Percentiles rank a stretch among this genome's conserved stretches.
Evolutionary conservation across 2,797 vertebrate genomes (phyloP).

Genomic region (Alectoris magna): DNA sequence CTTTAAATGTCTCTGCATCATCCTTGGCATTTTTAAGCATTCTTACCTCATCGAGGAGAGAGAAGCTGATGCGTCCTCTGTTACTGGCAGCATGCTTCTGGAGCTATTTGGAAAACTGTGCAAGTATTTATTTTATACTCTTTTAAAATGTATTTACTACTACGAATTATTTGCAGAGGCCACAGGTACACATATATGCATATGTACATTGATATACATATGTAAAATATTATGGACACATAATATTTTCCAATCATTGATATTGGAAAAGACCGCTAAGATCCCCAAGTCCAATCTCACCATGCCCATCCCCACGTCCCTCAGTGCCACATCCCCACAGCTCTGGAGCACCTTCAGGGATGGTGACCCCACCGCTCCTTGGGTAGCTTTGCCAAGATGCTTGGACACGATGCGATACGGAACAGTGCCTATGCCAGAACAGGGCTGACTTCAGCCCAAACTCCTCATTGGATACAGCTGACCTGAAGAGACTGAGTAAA

Average conservation of each 20-base stretch:
- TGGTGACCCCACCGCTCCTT: too few species aligned
- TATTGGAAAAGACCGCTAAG: too few species aligned
- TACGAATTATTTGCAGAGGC: neutral
- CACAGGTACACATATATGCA: neutral
- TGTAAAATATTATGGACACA: neutral
- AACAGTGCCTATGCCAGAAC: too few species aligned
- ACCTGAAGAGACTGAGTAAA: neutral
- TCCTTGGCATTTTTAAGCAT: neutral
- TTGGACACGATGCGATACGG: neutral
- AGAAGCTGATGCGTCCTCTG: neutral
- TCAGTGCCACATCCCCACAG: too few species aligned
- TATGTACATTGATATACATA: too few species aligned
- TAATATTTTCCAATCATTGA: too few species aligned
- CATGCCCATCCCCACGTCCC: too few species aligned
- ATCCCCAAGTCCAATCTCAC: too few species aligned
- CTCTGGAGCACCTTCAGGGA: too few species aligned
- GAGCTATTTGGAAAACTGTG: neutral
- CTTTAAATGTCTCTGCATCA: neutral
- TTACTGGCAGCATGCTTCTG: neutral
- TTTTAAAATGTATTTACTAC: neutral
- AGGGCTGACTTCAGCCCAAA: neutral
- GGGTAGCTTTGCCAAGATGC: too few species aligned
- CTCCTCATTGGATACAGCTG: neutral
- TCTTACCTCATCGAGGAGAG: neutral
- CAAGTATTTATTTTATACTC: neutral